Evolutionary conservation across 2,797 vertebrate genomes (phyloP), one percentile per base, ranked within the genome.

Genomic region (Myripristis jacobus): DNA sequence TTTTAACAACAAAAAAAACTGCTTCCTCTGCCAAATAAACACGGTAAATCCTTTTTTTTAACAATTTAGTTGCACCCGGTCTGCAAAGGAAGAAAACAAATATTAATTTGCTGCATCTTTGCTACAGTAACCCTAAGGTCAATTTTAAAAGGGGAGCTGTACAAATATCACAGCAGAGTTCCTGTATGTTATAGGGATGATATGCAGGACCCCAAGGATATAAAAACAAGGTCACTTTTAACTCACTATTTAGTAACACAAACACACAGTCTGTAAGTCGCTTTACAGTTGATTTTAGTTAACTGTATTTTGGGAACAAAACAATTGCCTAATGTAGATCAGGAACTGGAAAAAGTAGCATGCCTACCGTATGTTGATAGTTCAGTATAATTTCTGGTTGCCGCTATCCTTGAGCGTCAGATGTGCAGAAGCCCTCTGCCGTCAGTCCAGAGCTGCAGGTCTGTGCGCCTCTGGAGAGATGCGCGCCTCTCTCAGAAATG

Each of bases 341-440:
- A 44, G 43, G 13, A 15, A 52, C 4, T 12, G 46, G 6, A 18
- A n/a, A 51, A 75, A 24, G 41, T 38, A 11, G 1, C 60, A 15
- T 25, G 62, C 86, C 44, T 79, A 89, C 86, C 82, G 24, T 21
- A 15, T 38, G 36, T 6, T 27, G 63, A 3, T 48, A 3, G 3
- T 8, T 64, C 60, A 13, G 77, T 54, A 36, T 61, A 7, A n/a
- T n/a, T 44, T 15, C 16, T n/a, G 15, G 15, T 16, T 18, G 5
- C 3, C 43, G n/a, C 15, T 44, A n/a, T 44, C 43, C 43, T 44
- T 16, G 24, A 43, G 22, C 4, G 31, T 19, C 29, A 25, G 46
- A 1, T 25, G 15, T 1, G 63, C 48, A 11, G 54, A 12, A 24
- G 21, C 58, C 24, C 18, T 38, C 10, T 18, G 12, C 25, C 55